Base-by-base conservation (phyloP, 1,140 invertebrate species). In the Procambarus virginalis region DNA sequence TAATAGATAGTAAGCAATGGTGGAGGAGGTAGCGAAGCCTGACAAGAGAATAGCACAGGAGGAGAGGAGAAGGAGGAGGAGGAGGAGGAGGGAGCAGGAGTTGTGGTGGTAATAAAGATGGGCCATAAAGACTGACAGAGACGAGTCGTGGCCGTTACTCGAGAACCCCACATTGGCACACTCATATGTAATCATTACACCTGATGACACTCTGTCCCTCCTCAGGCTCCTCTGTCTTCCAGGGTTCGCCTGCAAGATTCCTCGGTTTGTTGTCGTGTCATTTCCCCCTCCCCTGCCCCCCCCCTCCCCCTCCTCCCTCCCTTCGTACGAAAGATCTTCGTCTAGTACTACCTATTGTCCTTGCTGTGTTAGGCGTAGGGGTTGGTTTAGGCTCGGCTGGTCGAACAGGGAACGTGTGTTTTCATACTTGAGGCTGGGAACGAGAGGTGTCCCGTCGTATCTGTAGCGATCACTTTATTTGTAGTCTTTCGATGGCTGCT, bases 51-150 rank as follows among this genome's bases (percentile, higher is more conserved):
- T n/a, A 55, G 68, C 17, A 46, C 64, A 79, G 46, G 58, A 88
- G 58, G n/a, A 17, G n/a, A 75, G 73, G 34, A 34, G 80, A 22
- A 70, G 77, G 45, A 45, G 81, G 45, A 73, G 78, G 73, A 58
- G 79, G 64, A 68, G 78, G 64, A 78, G 80, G 87, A 89, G 46
- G 87, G 87, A 89, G 87, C 87, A 89, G 81, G 87, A 89, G 87
- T 89, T 89, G 87, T 89, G 87, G 87, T 89, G 87, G 87, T 89
- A 89, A 89, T 89, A 89, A 89, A 89, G 87, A 89, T 89, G 87
- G 87, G 81, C 87, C 87, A 89, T 89, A 89, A 89, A 89, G 87
- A 89, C 87, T 89, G 87, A 89, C 87, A 89, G 87, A 89, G 87
- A 89, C 87, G 87, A 89, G 87, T 89, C 87, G 87, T 70, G 87